These are phyloP conservation scores for Pristionchus exspectatus DNA, from an alignment of 2,888 invertebrate species.

Conservation along the genomic window DNA sequence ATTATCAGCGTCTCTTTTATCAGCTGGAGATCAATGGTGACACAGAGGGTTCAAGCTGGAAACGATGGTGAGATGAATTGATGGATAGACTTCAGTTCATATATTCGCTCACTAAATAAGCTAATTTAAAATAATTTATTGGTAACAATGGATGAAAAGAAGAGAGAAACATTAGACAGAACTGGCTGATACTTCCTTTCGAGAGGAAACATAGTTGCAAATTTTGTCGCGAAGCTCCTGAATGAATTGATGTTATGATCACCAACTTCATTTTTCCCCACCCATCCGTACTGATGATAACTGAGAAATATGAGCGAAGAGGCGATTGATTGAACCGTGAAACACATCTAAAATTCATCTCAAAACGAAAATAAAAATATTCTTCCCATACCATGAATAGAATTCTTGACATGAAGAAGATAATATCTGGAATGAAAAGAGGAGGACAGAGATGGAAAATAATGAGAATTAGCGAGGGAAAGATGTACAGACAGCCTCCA, in stretches of 20 bases:
- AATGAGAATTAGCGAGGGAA: neutral
- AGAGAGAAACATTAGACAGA: neutral
- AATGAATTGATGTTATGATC: neutral
- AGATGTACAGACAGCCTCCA: constrained; percentile 12
- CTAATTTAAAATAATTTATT: neutral
- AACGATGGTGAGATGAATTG: neutral
- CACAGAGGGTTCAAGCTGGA: neutral
- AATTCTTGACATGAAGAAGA: neutral
- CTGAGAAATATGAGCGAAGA: neutral
- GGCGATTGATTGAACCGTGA: neutral
- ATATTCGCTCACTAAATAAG: neutral
- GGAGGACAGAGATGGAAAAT: neutral
- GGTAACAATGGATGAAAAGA: neutral
- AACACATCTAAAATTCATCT: neutral
- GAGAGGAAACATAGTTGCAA: neutral
- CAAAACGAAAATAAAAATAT: too few relatives aligned
- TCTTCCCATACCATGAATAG: neutral
- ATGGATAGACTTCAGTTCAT: neutral
- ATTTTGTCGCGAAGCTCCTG: neutral
- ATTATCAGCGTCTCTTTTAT: constrained; percentile 1
- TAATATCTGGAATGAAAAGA: neutral
- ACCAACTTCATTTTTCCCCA: neutral
- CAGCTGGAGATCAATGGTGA: neutral
- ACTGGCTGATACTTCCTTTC: neutral
- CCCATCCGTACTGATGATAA: constrained; percentile 18